Evolutionary conservation across 2,113 vertebrate species (phyloP).

Genomic region (Menura novaehollandiae): DNA sequence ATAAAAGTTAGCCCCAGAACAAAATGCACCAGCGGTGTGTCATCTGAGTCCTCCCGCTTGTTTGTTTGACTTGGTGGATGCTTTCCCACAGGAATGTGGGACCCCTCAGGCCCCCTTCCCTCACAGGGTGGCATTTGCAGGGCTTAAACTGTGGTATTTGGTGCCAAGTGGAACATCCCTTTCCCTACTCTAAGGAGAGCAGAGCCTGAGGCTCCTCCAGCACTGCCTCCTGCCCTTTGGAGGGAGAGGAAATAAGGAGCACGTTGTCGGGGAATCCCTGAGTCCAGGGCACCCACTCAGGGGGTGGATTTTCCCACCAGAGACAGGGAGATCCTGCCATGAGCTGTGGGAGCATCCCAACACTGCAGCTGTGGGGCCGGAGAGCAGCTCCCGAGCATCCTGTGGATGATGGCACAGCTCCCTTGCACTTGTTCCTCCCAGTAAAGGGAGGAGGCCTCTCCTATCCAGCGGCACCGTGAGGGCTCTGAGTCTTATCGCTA

Average conservation of each 20-base stretch:
- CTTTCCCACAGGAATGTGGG: not conserved
- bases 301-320: not conserved
- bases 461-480: fast-evolving
- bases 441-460: not conserved
- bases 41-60: not conserved
- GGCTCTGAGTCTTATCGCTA: not conserved
- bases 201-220: not conserved
- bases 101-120: not conserved
- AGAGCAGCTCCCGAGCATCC: not conserved
- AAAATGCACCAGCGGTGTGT: not conserved
- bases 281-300: fast-evolving
- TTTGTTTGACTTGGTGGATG: not conserved
- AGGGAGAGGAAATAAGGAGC: not conserved
- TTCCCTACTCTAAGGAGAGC: not conserved
- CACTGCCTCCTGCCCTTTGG: not conserved
- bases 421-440: not conserved
- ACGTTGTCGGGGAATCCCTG: fast-evolving
- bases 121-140: fast-evolving
- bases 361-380: fast-evolving
- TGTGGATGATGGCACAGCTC: not conserved
- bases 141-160: not conserved
- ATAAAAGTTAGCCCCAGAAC: not conserved
- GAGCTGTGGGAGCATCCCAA: not conserved
- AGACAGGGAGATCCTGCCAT: not conserved
- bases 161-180: not conserved